Evolutionary conservation across 2,888 invertebrate species (phyloP).

Genomic region (Trissolcus brochymenae): DNA sequence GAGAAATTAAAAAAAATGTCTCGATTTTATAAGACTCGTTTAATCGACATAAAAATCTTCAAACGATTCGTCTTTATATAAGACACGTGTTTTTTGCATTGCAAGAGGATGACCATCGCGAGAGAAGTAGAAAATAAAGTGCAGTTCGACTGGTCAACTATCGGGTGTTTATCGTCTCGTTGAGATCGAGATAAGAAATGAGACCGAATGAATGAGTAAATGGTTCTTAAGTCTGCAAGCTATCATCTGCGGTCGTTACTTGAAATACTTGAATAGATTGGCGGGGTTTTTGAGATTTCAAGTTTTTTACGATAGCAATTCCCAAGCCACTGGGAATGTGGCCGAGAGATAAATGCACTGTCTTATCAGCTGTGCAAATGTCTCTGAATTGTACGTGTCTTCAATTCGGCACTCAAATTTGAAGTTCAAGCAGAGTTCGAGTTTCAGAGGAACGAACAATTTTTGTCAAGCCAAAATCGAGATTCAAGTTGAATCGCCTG

Average conservation of each 20-base stretch:
- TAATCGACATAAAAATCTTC: too few species aligned
- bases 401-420: too few species aligned
- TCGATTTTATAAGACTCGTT: too few species aligned
- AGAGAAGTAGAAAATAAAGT: neutral
- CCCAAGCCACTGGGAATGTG: too few species aligned
- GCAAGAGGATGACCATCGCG: neutral
- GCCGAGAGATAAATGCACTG: too few species aligned
- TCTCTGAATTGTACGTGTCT: too few species aligned
- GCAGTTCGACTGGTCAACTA: slow-evolving; percentile 35
- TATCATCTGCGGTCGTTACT: slow-evolving; percentile 33
- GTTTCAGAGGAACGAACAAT: too few species aligned
- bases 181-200: slow-evolving; percentile 44
- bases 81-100: neutral
- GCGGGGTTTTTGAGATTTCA: slow-evolving; percentile 11
- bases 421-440: too few species aligned
- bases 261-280: slow-evolving; percentile 20
- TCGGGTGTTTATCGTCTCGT: slow-evolving; percentile 31
- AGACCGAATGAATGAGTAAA: slow-evolving; percentile 24
- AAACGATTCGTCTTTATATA: neutral
- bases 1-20: too few species aligned
- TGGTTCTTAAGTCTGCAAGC: slow-evolving; percentile 40
- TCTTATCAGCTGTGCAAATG: too few species aligned
- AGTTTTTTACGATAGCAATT: neutral
- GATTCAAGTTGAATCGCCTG: neutral
- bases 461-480: too few species aligned